Percentiles rank a stretch among this genome's conserved stretches.
Conservation (phyloP, 2,113 vertebrate species). For the Halichoeres trimaculatus region DNA sequence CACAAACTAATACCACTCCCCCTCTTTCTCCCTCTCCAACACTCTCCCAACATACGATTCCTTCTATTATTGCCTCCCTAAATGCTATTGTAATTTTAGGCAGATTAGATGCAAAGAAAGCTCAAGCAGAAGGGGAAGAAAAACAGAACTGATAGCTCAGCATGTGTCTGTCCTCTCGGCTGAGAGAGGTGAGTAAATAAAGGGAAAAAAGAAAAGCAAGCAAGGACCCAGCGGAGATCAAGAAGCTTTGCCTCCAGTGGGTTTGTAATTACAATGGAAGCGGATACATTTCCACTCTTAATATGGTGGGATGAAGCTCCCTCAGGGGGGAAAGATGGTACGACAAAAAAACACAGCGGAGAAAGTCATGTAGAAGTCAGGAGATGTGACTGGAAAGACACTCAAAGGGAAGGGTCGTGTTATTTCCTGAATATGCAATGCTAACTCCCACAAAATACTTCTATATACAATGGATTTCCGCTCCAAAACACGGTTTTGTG, state of each 20-base stretch:
- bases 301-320: constrained; percentile 70
- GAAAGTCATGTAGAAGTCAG: constrained; percentile 68
- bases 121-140: constrained; percentile 55
- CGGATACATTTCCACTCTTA: constrained; percentile 77
- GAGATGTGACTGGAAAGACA: constrained; percentile 43
- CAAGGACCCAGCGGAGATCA: constrained; percentile 75
- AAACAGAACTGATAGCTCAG: constrained; percentile 74
- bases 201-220: constrained; percentile 61
- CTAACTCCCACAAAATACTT: constrained; percentile 4
- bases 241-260: constrained; percentile 76
- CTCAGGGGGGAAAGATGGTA: constrained; percentile 23
- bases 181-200: constrained; percentile 70
- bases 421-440: constrained; percentile 21
- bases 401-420: background rate
- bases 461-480: background rate
- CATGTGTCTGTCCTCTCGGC: constrained; percentile 68
- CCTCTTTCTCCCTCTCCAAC: background rate
- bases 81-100: constrained; percentile 65
- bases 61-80: constrained; percentile 55
- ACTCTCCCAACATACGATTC: constrained; percentile 7
- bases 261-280: constrained; percentile 80
- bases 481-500: constrained; percentile 8
- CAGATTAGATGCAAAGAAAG: constrained; percentile 65
- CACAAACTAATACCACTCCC: constrained; percentile 9
- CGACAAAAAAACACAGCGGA: constrained; percentile 47